Evolutionary conservation across 1,140 invertebrate species (phyloP).

Genomic region (Caenorhabditis briggsae): DNA sequence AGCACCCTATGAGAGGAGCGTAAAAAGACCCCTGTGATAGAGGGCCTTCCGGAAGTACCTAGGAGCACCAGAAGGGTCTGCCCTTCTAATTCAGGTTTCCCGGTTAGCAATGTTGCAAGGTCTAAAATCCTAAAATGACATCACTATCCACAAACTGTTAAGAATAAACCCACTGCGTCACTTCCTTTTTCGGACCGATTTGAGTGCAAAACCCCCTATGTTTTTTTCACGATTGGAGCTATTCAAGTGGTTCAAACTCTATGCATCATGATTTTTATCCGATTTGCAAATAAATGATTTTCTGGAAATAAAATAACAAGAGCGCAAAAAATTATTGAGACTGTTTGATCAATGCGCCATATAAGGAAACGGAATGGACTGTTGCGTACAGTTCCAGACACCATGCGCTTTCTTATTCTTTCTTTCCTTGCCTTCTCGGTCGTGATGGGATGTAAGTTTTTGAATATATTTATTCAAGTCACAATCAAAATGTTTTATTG

Average conservation of each 20-base stretch:
- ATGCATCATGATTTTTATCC: slow-evolving; percentile 47
- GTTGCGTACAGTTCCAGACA: background rate
- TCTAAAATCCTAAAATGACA: background rate
- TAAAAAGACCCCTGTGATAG: no score
- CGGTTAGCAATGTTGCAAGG: no score
- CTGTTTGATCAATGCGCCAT: slow-evolving; percentile 16
- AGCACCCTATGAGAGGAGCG: no score
- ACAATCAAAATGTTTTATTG: no score
- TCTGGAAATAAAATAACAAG: background rate
- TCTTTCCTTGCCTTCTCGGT: background rate
- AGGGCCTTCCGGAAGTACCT: no score
- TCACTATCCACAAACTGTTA: background rate
- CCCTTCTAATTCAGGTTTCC: no score
- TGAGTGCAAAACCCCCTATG: background rate
- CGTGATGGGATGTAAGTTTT: background rate
- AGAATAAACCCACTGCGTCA: background rate
- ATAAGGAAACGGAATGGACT: background rate
- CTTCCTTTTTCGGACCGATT: background rate
- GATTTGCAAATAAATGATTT: background rate
- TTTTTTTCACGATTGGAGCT: background rate
- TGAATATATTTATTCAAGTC: background rate
- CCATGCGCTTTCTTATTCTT: slow-evolving; percentile 12
- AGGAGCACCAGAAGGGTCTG: no score
- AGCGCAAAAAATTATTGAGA: background rate
- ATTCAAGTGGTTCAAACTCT: slow-evolving; percentile 14